Evolutionary conservation across 37 sponge, comb jelly and placozoan genomes (phyloP).

Genomic region (Crambe crambe): DNA sequence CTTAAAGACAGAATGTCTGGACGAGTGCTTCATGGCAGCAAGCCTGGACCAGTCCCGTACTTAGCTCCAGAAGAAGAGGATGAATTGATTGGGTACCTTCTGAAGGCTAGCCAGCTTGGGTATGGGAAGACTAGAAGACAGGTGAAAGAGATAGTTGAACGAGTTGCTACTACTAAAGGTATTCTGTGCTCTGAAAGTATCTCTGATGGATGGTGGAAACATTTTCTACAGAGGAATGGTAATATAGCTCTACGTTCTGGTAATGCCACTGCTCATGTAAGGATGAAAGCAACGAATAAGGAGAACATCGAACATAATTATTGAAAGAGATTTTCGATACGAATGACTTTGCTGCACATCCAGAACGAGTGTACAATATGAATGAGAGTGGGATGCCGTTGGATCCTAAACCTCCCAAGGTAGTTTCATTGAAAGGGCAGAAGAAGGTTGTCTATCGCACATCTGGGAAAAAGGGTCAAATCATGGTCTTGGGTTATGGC

Average conservation of each 20-base stretch:
- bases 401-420: constrained; percentile 8
- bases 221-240: neutral
- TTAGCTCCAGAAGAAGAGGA: constrained; percentile 2
- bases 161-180: neutral
- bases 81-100: no score
- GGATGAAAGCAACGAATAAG: constrained; percentile 36
- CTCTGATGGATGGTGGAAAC: constrained; percentile 4
- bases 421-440: constrained; percentile 29
- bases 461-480: constrained; percentile 35
- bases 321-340: constrained; percentile 7
- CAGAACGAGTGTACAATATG: constrained; percentile 8
- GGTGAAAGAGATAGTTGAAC: constrained; percentile 9
- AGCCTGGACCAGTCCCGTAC: constrained; percentile 10
- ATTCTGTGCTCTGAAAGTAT: neutral
- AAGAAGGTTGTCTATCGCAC: constrained; percentile 13
- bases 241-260: constrained; percentile 7
- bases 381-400: no score
- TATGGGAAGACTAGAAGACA: no score
- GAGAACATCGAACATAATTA: constrained; percentile 6
- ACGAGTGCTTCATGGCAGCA: constrained; percentile 16
- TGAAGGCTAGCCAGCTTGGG: neutral
- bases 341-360: constrained; percentile 15
- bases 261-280: constrained; percentile 19
- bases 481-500: no score
- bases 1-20: no score